Base-by-base conservation (phyloP, 2,888 invertebrate genomes). In the Drepana falcataria region DNA sequence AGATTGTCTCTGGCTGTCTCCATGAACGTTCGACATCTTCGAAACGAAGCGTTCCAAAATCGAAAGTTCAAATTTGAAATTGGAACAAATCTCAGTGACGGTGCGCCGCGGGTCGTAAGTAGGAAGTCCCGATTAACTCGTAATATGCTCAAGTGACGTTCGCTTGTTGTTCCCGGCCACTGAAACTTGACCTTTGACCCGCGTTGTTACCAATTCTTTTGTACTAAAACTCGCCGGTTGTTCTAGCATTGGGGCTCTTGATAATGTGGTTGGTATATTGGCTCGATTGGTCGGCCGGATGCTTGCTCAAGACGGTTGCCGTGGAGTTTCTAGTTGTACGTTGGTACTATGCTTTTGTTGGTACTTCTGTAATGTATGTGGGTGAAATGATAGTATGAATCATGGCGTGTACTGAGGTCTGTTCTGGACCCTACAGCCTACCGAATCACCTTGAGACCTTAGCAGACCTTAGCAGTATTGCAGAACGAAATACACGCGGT, bases 141-240 rank as follows among this genome's bases (percentile, higher is more conserved):
- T 88, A 89, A 89, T 89, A 79, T 73, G 87, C 88, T 90, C 87
- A 89, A 89, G 88, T 88, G 87, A 83, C 79, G 81, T 82, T 75
- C 66, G 77, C 66, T 77, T 77, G 77, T 79, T 81, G 75, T 75
- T 75, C 75, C 68, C 71, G 60, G 66, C 85, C 81, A 70, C 54
- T 61, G n/a, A 61, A 64, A 55, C 55, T 55, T 69, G 85, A 77
- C 65, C 83, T 63, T 56, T 74, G 64, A 63, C 66, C 61, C 71
- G 73, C 64, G 68, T 60, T 61, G 55, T 55, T 59, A 49, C 41
- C 35, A 57, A 54, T 35, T 52, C 47, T 35, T n/a, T 49, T 53
- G 67, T 53, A 59, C 56, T 57, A 35, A 40, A 49, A 60, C 67
- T 70, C 64, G 69, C 62, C 52, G 52, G 51, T 54, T 51, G 54